These are phyloP conservation scores for Galemys pyrenaicus DNA, from an alignment of 2,113 vertebrate species.

Conservation along the genomic window DNA sequence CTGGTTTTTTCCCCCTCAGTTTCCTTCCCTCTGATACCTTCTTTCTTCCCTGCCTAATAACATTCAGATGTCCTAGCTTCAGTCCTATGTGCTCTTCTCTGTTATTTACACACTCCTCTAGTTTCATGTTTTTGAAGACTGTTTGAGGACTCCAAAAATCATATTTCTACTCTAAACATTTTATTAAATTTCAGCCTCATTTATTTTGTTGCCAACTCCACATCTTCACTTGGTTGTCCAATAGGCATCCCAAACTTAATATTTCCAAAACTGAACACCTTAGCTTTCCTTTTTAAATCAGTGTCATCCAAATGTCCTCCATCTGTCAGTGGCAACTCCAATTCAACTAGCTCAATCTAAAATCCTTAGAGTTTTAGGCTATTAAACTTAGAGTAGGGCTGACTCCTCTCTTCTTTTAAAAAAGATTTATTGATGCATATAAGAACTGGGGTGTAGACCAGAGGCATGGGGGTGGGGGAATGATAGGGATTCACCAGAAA, in stretches of 20 bases:
- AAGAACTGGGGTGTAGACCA: too few relatives aligned
- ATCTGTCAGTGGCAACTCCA: background rate
- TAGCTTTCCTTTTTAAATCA: background rate
- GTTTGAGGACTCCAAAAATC: background rate
- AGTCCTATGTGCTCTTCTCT: background rate
- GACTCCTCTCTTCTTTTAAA: too few relatives aligned
- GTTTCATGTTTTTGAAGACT: background rate
- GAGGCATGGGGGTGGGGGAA: too few relatives aligned
- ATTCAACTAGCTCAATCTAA: background rate
- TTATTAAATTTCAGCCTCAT: background rate
- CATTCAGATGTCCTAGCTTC: background rate
- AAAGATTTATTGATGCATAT: too few relatives aligned
- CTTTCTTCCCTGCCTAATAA: background rate
- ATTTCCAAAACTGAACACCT: background rate
- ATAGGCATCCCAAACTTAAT: background rate
- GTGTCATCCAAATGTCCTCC: background rate
- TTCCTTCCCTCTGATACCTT: background rate
- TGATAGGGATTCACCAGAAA: too few relatives aligned
- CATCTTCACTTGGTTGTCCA: background rate
- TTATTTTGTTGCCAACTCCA: background rate
- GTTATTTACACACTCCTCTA: background rate
- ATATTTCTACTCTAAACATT: background rate
- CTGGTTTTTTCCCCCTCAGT: background rate
- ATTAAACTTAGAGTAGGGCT: background rate
- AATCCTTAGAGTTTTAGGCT: background rate